Conservation (phyloP, 2,797 vertebrate species). For the Paratrypauchen microcephalus region DNA sequence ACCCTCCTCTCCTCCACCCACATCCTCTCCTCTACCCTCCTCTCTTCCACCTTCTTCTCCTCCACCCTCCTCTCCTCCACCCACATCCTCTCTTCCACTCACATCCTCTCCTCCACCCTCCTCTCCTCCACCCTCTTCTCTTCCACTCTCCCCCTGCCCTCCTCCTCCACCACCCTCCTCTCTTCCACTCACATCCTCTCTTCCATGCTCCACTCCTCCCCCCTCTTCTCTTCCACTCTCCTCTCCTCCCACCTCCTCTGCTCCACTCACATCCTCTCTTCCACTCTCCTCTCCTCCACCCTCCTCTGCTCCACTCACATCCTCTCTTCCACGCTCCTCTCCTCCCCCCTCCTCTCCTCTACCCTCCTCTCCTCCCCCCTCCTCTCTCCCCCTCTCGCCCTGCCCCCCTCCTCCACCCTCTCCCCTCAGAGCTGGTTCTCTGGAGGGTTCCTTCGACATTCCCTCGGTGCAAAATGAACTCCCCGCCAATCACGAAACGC, state of each 20-base stretch:
- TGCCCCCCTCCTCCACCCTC: background rate
- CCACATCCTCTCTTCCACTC: background rate
- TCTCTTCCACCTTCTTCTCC: background rate
- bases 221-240: no score
- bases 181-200: background rate
- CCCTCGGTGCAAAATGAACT: constrained; percentile 1
- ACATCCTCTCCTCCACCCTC: constrained; percentile 6
- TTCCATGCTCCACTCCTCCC: no score
- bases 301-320: background rate
- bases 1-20: constrained; percentile 13
- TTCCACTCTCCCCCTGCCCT: background rate
- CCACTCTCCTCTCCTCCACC: no score
- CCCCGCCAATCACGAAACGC: background rate
- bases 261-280: background rate
- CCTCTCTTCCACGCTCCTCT: background rate
- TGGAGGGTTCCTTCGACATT: constrained; percentile 17
- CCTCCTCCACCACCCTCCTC: background rate
- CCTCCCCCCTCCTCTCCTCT: background rate
- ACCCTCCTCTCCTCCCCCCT: constrained; percentile 7
- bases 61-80: background rate
- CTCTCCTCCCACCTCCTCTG: no score
- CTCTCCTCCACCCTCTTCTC: no score
- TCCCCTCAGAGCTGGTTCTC: constrained; percentile 39
- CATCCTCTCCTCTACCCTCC: no score
- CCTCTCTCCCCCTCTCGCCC: background rate